Base-by-base conservation (phyloP, 1,140 invertebrate species). In the Chironomus striatipennis region DNA sequence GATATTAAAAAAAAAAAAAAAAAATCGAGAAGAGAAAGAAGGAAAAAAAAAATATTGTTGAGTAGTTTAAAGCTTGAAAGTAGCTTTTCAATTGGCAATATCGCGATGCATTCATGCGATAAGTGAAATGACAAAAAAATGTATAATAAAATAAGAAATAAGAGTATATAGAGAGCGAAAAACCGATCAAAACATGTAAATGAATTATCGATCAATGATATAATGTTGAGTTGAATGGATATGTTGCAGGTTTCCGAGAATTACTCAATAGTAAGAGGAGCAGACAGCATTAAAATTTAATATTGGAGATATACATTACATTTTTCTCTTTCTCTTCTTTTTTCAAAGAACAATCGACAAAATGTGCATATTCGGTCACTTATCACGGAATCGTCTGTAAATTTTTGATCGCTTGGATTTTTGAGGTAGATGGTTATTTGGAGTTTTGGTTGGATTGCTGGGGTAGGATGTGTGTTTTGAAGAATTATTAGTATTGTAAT, bases 101-200 rank as follows among this genome's bases (percentile, higher is more conserved):
- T 34, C 24, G 24, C 24, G 24, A 34, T 57, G 47, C 47, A 57
- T 57, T 57, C 47, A 57, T 57, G 47, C 47, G 47, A 57, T 57
- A 57, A 57, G 47, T 57, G 47, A 57, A 57, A 57, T 57, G 47
- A 57, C 47, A 57, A 57, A 57, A 34, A 34, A 2, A 34, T 34
- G 5, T 34, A 34, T 34, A 34, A 34, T 34, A 34, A 34, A 2
- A 34, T 34, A 34, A 34, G n/a, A 34, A 34, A 34, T 34, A 34
- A 57, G 47, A 57, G 9, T n/a, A n/a, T 12, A 57, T n/a, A 15
- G n/a, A n/a, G 47, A 5, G n/a, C n/a, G n/a, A 57, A 57, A 57
- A 57, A 57, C 47, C n/a, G 47, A 57, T 57, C 47, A n/a, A 57
- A 57, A n/a, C 47, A 57, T 57, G 47, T 57, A 57, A 57, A 57